These are phyloP conservation scores for Pterocles burchelli DNA, from an alignment of 2,113 vertebrate species.

Conservation along the genomic window DNA sequence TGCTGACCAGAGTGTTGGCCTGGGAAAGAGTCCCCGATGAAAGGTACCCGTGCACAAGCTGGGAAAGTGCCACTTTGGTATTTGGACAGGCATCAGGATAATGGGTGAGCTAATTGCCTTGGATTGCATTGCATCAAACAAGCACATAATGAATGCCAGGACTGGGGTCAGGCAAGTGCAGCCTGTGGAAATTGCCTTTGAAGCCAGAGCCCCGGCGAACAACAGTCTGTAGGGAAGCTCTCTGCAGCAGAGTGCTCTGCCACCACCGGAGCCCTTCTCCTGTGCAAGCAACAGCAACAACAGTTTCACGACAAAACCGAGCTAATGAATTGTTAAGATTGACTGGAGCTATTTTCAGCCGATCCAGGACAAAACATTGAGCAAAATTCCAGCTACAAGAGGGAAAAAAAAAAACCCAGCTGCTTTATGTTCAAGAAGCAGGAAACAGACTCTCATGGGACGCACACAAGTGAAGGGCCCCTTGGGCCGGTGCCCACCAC, in stretches of 20 bases:
- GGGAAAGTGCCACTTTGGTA: neutral
- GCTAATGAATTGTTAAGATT: neutral
- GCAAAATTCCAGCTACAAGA: neutral
- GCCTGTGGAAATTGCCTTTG: neutral
- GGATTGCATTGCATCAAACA: neutral
- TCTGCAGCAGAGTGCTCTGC: neutral
- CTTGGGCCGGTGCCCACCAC: neutral
- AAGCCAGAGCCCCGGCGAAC: neutral
- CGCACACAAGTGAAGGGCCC: neutral
- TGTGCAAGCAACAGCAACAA: neutral
- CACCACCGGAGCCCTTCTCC: accelerated
- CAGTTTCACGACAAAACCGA: neutral
- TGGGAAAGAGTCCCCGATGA: neutral
- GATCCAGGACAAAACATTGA: conserved; percentile 2
- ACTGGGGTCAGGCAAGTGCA: neutral
- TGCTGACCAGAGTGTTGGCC: neutral
- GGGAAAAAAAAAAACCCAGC: neutral
- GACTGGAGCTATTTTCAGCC: neutral
- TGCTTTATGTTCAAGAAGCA: neutral
- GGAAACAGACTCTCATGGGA: neutral
- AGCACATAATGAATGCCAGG: neutral
- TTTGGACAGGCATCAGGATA: neutral
- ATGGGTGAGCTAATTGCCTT: neutral
- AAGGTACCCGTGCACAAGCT: neutral
- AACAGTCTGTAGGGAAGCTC: neutral